A percentile compares a stretch with the other conserved stretches of the same genome.
Evolutionary conservation across 1,140 invertebrate species (phyloP).

Genomic region (Chrysoperla carnea): DNA sequence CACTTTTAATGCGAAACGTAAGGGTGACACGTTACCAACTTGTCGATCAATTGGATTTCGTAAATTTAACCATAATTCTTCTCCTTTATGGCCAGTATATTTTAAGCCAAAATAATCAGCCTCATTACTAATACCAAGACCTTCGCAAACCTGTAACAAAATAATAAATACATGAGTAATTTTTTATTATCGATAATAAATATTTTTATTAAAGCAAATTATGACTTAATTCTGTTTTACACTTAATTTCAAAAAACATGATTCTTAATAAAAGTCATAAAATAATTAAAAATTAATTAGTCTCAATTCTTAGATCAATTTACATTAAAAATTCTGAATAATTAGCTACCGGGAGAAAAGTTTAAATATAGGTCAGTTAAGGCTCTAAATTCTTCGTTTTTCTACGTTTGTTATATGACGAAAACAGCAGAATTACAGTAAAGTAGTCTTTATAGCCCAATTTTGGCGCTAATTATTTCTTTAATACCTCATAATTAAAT

Average conservation of each 20-base stretch:
- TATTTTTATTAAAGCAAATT: neutral
- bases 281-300: too few relatives aligned
- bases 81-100: constrained; percentile 47
- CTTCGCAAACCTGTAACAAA: constrained; percentile 56
- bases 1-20: constrained; percentile 41
- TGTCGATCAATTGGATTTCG: constrained; percentile 64
- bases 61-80: constrained; percentile 68
- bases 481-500: too few relatives aligned
- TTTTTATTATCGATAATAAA: neutral
- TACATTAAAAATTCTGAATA: too few relatives aligned
- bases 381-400: too few relatives aligned
- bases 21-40: constrained; percentile 33
- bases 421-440: too few relatives aligned
- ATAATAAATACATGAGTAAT: neutral
- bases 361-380: too few relatives aligned
- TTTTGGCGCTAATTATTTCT: too few relatives aligned
- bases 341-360: too few relatives aligned
- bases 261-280: too few relatives aligned
- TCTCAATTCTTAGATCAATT: too few relatives aligned
- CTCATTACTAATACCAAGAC: constrained; percentile 64
- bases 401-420: too few relatives aligned
- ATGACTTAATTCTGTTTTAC: neutral
- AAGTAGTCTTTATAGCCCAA: too few relatives aligned
- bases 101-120: constrained; percentile 75
- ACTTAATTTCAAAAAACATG: neutral